Evolutionary conservation across 2,113 vertebrate genomes (phyloP).

Genomic region (Pantherophis guttatus): DNA sequence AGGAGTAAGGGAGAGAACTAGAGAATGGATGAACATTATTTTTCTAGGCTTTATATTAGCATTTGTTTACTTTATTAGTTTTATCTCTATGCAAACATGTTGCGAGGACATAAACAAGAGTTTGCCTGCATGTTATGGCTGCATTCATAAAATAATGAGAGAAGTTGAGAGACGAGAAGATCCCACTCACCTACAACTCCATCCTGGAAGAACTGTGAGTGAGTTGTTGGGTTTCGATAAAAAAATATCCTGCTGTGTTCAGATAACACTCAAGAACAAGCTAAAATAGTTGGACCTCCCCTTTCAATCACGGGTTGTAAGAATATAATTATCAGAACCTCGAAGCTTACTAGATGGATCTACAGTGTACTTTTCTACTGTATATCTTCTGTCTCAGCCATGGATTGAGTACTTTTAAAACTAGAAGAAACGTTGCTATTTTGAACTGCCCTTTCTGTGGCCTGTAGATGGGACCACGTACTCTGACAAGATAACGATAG

Average conservation of each 20-base stretch:
- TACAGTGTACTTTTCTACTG: not conserved
- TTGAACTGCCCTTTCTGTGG: not conserved
- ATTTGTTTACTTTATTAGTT: not conserved
- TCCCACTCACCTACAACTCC: not conserved
- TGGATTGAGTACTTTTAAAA: not conserved
- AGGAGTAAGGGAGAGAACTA: not conserved
- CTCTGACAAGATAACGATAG: not conserved
- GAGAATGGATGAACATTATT: not conserved
- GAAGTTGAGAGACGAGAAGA: not conserved
- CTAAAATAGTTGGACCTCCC: not conserved
- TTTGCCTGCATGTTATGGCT: not conserved
- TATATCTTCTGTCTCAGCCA: no score
- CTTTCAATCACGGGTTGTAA: not conserved
- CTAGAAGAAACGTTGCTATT: not conserved
- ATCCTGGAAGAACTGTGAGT: not conserved
- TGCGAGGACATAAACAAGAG: not conserved
- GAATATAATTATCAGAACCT: not conserved
- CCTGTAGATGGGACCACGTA: not conserved
- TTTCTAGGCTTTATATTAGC: not conserved
- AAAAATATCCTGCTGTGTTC: not conserved
- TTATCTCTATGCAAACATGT: not conserved
- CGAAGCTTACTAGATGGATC: not conserved
- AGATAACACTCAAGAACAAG: not conserved
- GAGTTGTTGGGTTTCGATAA: not conserved
- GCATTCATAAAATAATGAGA: not conserved